Base-by-base conservation (phyloP, 1,140 invertebrate genomes). In the Drosophila albomicans region DNA sequence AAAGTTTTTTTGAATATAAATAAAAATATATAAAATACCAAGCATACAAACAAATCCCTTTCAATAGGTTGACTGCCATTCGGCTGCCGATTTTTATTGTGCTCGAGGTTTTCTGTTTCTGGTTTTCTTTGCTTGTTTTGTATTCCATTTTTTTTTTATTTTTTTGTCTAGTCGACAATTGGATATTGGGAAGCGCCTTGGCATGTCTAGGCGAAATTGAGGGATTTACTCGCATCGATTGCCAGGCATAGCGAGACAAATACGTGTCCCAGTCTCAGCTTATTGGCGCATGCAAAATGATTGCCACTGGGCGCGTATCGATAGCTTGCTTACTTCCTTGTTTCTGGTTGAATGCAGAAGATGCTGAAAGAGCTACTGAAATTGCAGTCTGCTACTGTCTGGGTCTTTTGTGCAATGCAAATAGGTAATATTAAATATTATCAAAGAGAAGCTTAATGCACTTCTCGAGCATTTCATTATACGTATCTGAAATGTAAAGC, bases 11-110 rank as follows among this genome's bases (percentile, higher is more conserved):
- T 38, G 32, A 46, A 51, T 59, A 82, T 79, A 84, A 82, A 81
- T 79, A 71, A 45, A 63, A 38, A 79, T 87, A 88, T 72, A 79
- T 82, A 75, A 79, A 71, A 87, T 87, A 74, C 64, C 79, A 71
- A 72, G 66, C 84, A 79, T 48, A 75, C 80, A 88, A 87, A 88
- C 74, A 89, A 88, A 88, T 88, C 84, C 81, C 66, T 84, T 86
- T 86, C 82, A 62, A 76, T 87, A 82, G 82, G 61, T 82, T 81
- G 57, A 15, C 30, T 62, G 20, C 48, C 78, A 81, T 82, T 65
- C 57, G 63, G 49, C 77, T 71, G 62, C 35, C 65, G 20, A 52
- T 73, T 67, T 78, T 65, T 67, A 64, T 64, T 64, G 62, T 64
- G 20, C 32, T 52, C 28, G 25, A 48, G 43, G 13, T 49, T 66